Percentiles rank a stretch among this genome's conserved stretches.
Evolutionary conservation across 2,888 invertebrate species (phyloP).

Genomic region (Calliopum simillimum): DNA sequence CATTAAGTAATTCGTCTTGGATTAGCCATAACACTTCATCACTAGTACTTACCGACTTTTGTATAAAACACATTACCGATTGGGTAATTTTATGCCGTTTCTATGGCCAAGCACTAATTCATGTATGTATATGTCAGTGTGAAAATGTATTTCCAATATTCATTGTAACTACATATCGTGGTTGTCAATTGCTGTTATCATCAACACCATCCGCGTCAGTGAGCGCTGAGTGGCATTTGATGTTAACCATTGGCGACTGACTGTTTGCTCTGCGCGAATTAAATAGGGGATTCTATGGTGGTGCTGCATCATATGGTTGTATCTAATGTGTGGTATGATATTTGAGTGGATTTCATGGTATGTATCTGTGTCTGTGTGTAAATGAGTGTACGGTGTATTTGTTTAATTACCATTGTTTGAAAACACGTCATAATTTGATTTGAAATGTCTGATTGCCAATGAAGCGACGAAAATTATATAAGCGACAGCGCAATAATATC

Average conservation of each 20-base stretch:
- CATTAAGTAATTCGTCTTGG: no score
- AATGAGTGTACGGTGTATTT: constrained; percentile 12
- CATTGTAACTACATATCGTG: constrained; percentile 22
- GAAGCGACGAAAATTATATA: no score
- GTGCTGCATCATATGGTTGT: not conserved
- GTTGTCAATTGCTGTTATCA: constrained; percentile 31
- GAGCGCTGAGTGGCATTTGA: not conserved
- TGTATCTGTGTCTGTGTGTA: constrained; percentile 13
- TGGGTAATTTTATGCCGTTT: no score
- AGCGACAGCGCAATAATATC: no score
- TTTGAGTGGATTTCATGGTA: not conserved
- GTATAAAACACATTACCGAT: no score
- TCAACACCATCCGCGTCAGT: constrained; percentile 31
- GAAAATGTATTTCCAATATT: not conserved
- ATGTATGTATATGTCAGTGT: no score
- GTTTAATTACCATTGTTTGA: constrained; percentile 14
- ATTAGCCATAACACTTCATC: no score
- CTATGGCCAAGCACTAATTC: no score
- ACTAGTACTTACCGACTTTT: no score
- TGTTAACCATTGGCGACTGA: not conserved
- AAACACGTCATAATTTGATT: constrained; percentile 22
- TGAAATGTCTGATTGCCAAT: constrained; percentile 11
- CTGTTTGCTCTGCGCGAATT: not conserved
- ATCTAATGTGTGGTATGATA: not conserved
- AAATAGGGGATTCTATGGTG: not conserved